These are phyloP conservation scores for Drosophila peninsularis DNA, from an alignment of 2,888 invertebrate species.

Conservation along the genomic window DNA sequence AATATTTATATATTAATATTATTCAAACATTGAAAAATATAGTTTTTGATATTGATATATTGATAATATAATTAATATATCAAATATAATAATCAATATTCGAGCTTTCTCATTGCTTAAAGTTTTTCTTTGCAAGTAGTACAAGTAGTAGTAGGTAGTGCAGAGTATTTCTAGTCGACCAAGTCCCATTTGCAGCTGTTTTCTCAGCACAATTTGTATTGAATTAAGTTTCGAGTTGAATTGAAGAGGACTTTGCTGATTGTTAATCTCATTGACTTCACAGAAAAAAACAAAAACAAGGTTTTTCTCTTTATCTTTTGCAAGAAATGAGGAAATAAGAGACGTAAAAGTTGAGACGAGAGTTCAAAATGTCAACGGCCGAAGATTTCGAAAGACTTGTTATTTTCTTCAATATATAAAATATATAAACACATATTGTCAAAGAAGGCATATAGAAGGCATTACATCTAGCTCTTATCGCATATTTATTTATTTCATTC, in stretches of 20 bases:
- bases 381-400: too few relatives aligned
- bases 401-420: neutral
- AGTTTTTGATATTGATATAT: too few relatives aligned
- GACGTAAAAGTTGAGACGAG: neutral
- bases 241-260: conserved; percentile 15
- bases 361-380: neutral
- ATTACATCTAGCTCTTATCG: neutral
- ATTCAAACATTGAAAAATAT: too few relatives aligned
- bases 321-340: conserved; percentile 1
- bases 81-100: too few relatives aligned
- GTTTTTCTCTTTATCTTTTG: neutral
- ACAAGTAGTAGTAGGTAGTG: too few relatives aligned
- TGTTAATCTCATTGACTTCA: conserved; percentile 22
- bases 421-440: neutral
- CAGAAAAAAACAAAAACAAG: neutral
- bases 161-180: neutral
- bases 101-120: too few relatives aligned
- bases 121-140: too few relatives aligned
- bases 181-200: neutral
- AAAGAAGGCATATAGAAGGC: neutral
- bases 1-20: too few relatives aligned
- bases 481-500: neutral
- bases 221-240: conserved; percentile 17
- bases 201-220: conserved; percentile 1
- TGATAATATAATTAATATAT: too few relatives aligned